A percentile compares a stretch with the other conserved stretches of the same genome.
Conservation (phyloP, 2,113 vertebrate species). For the Mustelus asterias region DNA sequence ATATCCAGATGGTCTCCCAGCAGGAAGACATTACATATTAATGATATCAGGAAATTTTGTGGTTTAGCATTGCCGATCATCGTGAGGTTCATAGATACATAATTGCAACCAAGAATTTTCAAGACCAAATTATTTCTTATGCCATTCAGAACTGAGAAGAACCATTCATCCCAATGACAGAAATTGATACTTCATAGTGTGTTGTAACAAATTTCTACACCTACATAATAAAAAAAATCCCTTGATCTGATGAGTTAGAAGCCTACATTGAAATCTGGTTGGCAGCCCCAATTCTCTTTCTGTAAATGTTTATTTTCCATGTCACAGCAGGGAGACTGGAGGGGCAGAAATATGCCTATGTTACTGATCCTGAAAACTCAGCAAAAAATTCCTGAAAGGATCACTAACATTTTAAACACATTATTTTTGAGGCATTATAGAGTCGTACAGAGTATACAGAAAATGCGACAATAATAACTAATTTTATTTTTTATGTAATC, state of each 20-base stretch:
- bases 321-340: not conserved
- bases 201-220: not conserved
- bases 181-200: not conserved
- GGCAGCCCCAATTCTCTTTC: not conserved
- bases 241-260: not conserved
- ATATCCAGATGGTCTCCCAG: not conserved
- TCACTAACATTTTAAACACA: not conserved
- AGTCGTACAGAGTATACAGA: not conserved
- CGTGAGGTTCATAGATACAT: not conserved
- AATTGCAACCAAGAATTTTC: not conserved
- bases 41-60: not conserved
- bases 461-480: not conserved
- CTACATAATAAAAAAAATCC: too few species aligned
- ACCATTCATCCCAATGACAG: not conserved
- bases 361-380: not conserved
- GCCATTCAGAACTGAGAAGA: not conserved
- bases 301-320: not conserved
- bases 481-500: not conserved
- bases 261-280: not conserved
- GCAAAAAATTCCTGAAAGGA: not conserved
- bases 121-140: not conserved
- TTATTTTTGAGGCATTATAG: not conserved
- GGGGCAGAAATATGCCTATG: not conserved
- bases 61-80: not conserved
- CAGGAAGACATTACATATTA: not conserved